These are phyloP conservation scores for Cavia aperea DNA, from an alignment of 2,113 vertebrate genomes.

Conservation along the genomic window DNA sequence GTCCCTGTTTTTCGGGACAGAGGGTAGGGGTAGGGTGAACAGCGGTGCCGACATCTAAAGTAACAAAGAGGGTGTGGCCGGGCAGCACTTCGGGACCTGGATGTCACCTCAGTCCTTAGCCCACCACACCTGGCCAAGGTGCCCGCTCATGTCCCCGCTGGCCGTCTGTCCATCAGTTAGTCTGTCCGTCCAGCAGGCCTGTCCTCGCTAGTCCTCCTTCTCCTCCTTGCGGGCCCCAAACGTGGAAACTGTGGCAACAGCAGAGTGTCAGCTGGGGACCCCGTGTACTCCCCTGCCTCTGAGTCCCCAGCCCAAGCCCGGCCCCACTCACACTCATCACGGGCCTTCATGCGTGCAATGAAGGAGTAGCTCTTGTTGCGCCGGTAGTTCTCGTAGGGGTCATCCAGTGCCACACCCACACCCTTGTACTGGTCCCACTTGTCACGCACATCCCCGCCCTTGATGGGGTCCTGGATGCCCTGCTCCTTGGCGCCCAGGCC, in stretches of 20 bases:
- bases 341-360: constrained; percentile 97
- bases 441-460: constrained; percentile 93
- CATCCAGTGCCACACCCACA: constrained; percentile 93
- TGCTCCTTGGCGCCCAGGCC: constrained; percentile 96
- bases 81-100: neutral
- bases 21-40: neutral
- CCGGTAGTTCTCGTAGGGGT: constrained; percentile 97
- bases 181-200: neutral
- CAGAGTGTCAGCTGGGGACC: neutral
- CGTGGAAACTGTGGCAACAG: neutral
- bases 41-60: neutral
- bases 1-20: neutral
- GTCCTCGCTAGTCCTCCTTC: neutral
- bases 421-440: constrained; percentile 99
- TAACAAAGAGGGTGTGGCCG: neutral
- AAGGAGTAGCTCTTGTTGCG: constrained; percentile 98
- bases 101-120: neutral
- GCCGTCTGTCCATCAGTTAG: no score
- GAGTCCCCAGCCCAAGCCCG: no score
- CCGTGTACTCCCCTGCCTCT: no score
- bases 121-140: no score
- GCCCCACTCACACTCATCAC: constrained; percentile 88
- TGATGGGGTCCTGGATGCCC: constrained; percentile 98
- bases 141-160: no score
- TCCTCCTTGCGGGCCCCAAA: constrained; percentile 39